phyloP scores from a whole-genome alignment of 1,140 invertebrate genomes.

The Elymnias hypermnestra region DNA sequence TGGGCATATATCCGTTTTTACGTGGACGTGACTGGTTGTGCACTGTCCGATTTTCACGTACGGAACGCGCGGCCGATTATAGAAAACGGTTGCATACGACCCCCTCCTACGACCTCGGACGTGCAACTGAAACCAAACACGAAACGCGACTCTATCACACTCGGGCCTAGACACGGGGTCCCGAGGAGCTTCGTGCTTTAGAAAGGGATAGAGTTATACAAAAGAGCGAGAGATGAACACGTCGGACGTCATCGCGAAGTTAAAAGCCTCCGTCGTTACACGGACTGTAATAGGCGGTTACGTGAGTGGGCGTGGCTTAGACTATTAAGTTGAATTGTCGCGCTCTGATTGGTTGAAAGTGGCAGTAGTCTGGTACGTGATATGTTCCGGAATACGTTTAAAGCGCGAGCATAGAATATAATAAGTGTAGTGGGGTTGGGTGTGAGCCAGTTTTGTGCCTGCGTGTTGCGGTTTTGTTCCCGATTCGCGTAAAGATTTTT shows the following conservation, averaged over 20 bases:
- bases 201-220: conserved; percentile 42
- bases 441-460: conserved; percentile 52
- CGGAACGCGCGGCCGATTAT: conserved; percentile 72
- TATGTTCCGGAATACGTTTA: conserved; percentile 75
- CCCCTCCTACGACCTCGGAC: conserved; percentile 67
- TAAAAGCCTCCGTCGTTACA: conserved; percentile 74
- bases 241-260: conserved; percentile 60
- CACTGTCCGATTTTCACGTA: conserved; percentile 74
- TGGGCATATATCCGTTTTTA: conserved; percentile 75
- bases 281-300: conserved; percentile 74
- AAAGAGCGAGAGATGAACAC: conserved; percentile 32
- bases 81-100: conserved; percentile 73
- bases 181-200: conserved; percentile 34
- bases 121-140: conserved; percentile 71
- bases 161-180: conserved; percentile 42
- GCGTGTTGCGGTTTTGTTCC: conserved; percentile 50
- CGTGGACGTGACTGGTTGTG: conserved; percentile 67
- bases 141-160: conserved; percentile 66
- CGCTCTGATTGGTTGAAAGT: conserved; percentile 73
- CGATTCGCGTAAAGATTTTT: conserved; percentile 55
- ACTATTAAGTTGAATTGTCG: conserved; percentile 74
- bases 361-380: conserved; percentile 72
- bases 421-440: conserved; percentile 72
- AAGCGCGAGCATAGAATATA: conserved; percentile 73
- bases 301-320: conserved; percentile 71